Evolutionary conservation across 2,113 vertebrate genomes (phyloP).

Genomic region (Forbesichthys agassizii): DNA sequence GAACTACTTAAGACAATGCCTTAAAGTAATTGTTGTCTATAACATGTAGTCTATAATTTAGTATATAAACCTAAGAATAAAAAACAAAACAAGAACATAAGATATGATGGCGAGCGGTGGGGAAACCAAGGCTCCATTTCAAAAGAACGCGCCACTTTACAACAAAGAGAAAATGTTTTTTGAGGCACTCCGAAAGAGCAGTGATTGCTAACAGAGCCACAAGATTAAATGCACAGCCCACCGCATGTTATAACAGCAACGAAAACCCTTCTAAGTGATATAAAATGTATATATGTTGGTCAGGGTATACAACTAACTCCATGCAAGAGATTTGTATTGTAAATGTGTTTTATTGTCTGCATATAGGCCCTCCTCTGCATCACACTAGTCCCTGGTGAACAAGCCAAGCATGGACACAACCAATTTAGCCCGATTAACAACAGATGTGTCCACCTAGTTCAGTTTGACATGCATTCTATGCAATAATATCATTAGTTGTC

Average conservation of each 20-base stretch:
- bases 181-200: constrained; percentile 49
- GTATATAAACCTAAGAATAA: not conserved
- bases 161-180: constrained; percentile 58
- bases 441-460: constrained; percentile 70
- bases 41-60: constrained; percentile 4
- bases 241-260: constrained; percentile 58
- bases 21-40: constrained; percentile 11
- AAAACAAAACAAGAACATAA: constrained; percentile 15
- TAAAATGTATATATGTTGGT: constrained; percentile 60
- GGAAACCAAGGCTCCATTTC: constrained; percentile 57
- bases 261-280: constrained; percentile 66
- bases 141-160: constrained; percentile 62
- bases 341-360: constrained; percentile 67
- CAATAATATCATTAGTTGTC: constrained; percentile 65
- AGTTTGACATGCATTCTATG: constrained; percentile 53
- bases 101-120: constrained; percentile 32
- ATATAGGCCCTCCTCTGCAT: constrained; percentile 47
- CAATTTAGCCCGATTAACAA: constrained; percentile 66
- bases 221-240: constrained; percentile 61
- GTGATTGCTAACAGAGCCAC: constrained; percentile 69
- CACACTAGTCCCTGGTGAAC: constrained; percentile 28
- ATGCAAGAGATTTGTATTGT: constrained; percentile 32
- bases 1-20: constrained; percentile 12
- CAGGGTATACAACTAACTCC: constrained; percentile 54
- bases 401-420: constrained; percentile 66